Conservation (phyloP, 2,888 invertebrate species). For the Lochmaea crataegi region DNA sequence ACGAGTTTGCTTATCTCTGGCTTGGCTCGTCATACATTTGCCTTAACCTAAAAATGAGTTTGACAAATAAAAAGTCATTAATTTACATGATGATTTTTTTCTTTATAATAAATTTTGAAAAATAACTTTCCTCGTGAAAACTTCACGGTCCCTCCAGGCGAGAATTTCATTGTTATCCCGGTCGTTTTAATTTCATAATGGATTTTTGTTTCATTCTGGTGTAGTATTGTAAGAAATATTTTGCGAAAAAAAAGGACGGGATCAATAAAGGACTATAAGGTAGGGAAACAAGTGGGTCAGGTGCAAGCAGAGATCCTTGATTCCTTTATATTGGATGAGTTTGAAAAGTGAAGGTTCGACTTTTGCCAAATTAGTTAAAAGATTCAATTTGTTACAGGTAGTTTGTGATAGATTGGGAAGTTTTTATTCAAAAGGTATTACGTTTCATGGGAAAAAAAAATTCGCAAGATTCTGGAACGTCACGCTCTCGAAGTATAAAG, state of each 20-base stretch:
- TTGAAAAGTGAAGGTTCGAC: neutral
- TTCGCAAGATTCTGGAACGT: too few species aligned
- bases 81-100: too few species aligned
- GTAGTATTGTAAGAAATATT: neutral
- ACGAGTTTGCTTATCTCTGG: too few species aligned
- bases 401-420: neutral
- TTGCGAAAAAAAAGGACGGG: neutral
- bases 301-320: neutral
- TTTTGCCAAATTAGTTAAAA: neutral
- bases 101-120: too few species aligned
- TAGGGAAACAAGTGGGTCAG: neutral
- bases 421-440: neutral
- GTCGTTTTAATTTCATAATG: neutral
- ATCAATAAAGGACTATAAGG: neutral
- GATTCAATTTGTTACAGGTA: constrained; percentile 1
- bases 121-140: too few species aligned
- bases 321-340: neutral
- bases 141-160: neutral
- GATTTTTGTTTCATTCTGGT: neutral
- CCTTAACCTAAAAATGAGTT: too few species aligned
- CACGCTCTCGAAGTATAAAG: too few species aligned
- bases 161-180: neutral
- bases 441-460: neutral
- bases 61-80: too few species aligned
- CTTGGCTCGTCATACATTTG: too few species aligned